Evolutionary conservation across 2,113 vertebrate species (phyloP).

Genomic region (Neotoma lepida): DNA sequence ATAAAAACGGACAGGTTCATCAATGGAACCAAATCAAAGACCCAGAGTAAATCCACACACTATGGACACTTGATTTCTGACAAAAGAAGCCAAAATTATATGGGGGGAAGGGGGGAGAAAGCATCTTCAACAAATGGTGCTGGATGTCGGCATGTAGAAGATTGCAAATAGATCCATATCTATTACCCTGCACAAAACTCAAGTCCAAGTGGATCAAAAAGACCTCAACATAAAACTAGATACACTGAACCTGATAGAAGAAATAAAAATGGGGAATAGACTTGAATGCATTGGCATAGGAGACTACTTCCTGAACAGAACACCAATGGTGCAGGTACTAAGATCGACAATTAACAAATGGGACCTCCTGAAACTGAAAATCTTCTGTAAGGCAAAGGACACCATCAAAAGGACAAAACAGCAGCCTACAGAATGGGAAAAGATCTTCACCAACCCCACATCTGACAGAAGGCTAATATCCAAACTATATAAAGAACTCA

Average conservation of each 20-base stretch:
- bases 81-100: not conserved
- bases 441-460: not conserved
- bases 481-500: not conserved
- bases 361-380: not conserved
- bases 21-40: not conserved
- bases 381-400: not conserved
- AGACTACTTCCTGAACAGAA: not conserved
- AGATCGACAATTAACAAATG: not conserved
- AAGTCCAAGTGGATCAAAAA: not conserved
- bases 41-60: not conserved
- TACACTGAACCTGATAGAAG: not conserved
- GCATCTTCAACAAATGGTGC: not conserved
- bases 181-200: not conserved
- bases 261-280: not conserved
- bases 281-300: not conserved
- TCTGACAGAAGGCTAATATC: not conserved
- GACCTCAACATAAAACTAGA: not conserved
- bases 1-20: not conserved
- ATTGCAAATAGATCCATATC: not conserved
- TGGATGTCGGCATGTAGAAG: not conserved
- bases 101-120: not conserved
- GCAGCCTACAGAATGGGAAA: not conserved
- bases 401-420: not conserved
- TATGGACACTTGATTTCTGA: not conserved
- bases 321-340: not conserved